phyloP scores from a whole-genome alignment of 1,140 invertebrate genomes.

The Drosophila nebulosa region DNA sequence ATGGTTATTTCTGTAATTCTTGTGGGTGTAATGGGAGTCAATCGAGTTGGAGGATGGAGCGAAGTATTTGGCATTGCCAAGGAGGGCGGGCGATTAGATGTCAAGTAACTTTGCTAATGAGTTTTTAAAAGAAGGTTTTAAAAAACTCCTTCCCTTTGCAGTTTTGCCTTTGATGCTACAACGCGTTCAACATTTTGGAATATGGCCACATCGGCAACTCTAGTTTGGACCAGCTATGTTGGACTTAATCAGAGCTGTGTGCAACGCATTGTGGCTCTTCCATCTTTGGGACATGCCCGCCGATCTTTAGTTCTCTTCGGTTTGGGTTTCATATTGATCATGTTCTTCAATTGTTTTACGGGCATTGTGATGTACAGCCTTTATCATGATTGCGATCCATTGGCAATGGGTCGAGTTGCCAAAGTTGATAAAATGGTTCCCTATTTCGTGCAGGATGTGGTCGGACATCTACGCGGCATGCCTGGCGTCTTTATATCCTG shows the following conservation, averaged over 20 bases:
- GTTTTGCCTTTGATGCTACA: conserved; percentile 51
- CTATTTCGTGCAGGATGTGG: conserved; percentile 85
- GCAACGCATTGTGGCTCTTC: conserved; percentile 68
- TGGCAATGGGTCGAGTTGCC: conserved; percentile 73
- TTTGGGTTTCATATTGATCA: conserved; percentile 81
- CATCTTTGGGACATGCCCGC: conserved; percentile 56
- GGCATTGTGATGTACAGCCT: conserved; percentile 88
- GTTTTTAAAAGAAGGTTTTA: background rate
- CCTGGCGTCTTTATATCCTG: conserved; percentile 87
- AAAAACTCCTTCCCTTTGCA: conserved; percentile 6
- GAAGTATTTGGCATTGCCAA: conserved; percentile 84
- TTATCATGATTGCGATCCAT: conserved; percentile 88
- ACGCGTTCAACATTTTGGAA: conserved; percentile 65
- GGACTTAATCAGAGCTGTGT: conserved; percentile 75
- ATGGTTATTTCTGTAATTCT: conserved; percentile 88
- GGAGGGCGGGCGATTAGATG: conserved; percentile 83
- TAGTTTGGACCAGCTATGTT: conserved; percentile 58
- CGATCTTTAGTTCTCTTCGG: conserved; percentile 82
- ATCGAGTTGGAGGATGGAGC: conserved; percentile 85
- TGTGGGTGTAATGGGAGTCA: conserved; percentile 86
- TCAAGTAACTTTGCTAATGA: conserved; percentile 82
- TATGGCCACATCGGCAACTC: conserved; percentile 6
- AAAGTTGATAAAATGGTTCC: conserved; percentile 83
- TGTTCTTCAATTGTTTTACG: conserved; percentile 84
- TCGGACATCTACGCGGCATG: conserved; percentile 83